These are phyloP conservation scores for Aphrophora alni DNA, from an alignment of 2,888 invertebrate species.

Conservation along the genomic window DNA sequence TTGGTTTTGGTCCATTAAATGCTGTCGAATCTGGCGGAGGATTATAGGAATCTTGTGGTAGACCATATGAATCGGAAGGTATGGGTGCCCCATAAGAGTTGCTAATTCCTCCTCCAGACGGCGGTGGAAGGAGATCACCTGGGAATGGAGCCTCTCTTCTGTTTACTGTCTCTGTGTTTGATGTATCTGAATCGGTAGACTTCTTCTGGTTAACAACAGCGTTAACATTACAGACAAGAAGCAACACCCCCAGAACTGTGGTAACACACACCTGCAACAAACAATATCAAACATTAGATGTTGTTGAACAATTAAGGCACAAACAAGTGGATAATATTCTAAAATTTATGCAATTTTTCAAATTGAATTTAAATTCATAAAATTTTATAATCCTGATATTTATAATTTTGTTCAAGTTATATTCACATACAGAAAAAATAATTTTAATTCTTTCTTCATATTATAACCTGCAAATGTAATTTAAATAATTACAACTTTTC, in stretches of 20 bases:
- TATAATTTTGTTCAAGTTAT: too few species aligned
- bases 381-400: too few species aligned
- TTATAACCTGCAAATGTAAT: too few species aligned
- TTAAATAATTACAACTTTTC: too few species aligned
- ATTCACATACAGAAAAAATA: too few species aligned
- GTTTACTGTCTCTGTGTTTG: conserved; percentile 43
- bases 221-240: conserved; percentile 31
- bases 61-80: conserved; percentile 51
- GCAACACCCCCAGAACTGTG: conserved; percentile 37
- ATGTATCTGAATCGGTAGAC: conserved; percentile 36
- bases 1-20: conserved; percentile 41
- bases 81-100: conserved; percentile 48
- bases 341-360: too few species aligned
- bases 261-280: conserved; percentile 44
- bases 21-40: conserved; percentile 53
- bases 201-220: conserved; percentile 44
- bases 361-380: too few species aligned
- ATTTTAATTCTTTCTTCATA: too few species aligned
- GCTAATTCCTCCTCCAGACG: conserved; percentile 41
- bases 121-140: conserved; percentile 38
- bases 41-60: conserved; percentile 52
- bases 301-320: too few species aligned
- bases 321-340: too few species aligned
- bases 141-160: conserved; percentile 46
- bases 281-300: conserved; percentile 13